Evolutionary conservation across 2,888 invertebrate species (phyloP).

Genomic region (Agapostemon virescens): DNA sequence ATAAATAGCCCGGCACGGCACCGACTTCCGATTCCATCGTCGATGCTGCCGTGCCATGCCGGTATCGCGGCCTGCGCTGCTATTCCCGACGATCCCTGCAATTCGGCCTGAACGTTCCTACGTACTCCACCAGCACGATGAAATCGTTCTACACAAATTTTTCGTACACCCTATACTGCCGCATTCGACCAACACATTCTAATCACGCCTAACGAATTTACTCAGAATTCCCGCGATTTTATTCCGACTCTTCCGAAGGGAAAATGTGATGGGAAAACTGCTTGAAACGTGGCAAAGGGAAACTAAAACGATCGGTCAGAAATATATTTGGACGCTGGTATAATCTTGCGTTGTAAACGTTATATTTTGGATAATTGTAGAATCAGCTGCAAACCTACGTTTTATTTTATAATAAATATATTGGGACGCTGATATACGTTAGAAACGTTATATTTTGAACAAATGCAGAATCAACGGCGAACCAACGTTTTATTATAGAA

Average conservation of each 20-base stretch:
- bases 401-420: too few species aligned
- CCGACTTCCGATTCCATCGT: slow-evolving; percentile 71
- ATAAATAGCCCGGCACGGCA: slow-evolving; percentile 75
- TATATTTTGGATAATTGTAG: too few species aligned
- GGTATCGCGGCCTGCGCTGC: slow-evolving; percentile 51
- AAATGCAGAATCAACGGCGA: too few species aligned
- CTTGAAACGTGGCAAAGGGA: too few species aligned
- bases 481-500: too few species aligned
- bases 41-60: slow-evolving; percentile 54
- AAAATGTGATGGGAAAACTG: too few species aligned
- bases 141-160: neutral
- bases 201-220: neutral
- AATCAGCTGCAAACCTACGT: too few species aligned
- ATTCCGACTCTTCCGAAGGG: neutral
- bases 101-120: slow-evolving; percentile 61
- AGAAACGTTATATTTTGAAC: too few species aligned
- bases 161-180: neutral
- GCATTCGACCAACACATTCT: neutral
- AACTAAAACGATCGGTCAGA: too few species aligned
- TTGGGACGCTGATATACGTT: too few species aligned
- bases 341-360: too few species aligned
- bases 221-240: neutral
- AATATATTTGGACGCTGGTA: too few species aligned
- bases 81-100: slow-evolving; percentile 66
- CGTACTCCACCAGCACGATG: neutral